Base-by-base conservation (phyloP, 1,140 invertebrate genomes). In the Drosophila arizonae region DNA sequence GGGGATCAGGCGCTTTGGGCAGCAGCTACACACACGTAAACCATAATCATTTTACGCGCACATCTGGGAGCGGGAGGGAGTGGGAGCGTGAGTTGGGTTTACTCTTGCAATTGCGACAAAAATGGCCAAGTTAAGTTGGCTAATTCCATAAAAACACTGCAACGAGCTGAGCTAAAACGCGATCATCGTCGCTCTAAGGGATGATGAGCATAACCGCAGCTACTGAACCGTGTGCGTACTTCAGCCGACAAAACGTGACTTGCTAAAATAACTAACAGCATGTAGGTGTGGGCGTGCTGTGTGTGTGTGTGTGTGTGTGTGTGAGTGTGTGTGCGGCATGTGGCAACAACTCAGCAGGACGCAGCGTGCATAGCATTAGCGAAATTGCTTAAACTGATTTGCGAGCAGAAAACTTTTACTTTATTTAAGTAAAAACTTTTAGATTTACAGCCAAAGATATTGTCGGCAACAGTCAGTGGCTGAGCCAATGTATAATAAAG, bases 31-130 rank as follows among this genome's bases (percentile, higher is more conserved):
- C 21, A 24, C 28, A 48, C 21, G 58, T 55, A 63, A 43, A 65
- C 64, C 77, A 67, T 85, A 86, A 85, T 85, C 81, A 85, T 85
- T 85, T 86, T 77, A 76, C 65, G 76, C 63, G 66, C 63, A 56
- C 64, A 68, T 68, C 63, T 55, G 10, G 33, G n/a, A 21, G 6
- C 9, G 4, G 43, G 13, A 10, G 36, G 56, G 8, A 46, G 11
- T 6, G 8, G 3, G 21, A 9, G 17, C 4, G 17, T 41, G 24
- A 6, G 10, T 15, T 55, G 10, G 36, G 45, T 30, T 39, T 11
- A 39, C 45, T 66, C 21, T 21, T 17, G 54, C 62, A 60, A 63
- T 60, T 67, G 64, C 71, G 69, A 58, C 68, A 63, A 63, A 76
- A 71, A 64, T 60, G 46, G 15, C 41, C n/a, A 68, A 74, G 60